Percentiles rank a stretch among this genome's conserved stretches.
Evolutionary conservation across 2,888 invertebrate genomes (phyloP).

Genomic region (Serrognathus titanus): DNA sequence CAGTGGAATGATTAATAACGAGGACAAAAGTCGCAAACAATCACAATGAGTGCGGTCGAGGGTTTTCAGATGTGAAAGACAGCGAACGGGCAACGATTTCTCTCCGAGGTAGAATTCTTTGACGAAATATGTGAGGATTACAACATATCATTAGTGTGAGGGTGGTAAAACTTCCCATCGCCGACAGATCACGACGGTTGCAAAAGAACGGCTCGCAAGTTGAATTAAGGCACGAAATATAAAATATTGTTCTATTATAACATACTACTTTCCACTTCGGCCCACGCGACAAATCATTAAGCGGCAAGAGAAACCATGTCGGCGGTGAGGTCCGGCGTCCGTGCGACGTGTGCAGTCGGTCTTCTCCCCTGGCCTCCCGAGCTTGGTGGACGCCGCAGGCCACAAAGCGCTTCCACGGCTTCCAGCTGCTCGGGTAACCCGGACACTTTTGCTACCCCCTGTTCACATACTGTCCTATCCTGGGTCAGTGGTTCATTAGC

Average conservation of each 20-base stretch:
- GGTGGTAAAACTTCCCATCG: neutral
- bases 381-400: conserved; percentile 22
- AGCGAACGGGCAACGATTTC: conserved; percentile 5
- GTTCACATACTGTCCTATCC: conserved; percentile 5
- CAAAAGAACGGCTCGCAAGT: conserved; percentile 3
- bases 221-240: conserved; percentile 18
- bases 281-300: conserved; percentile 31
- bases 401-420: conserved; percentile 18
- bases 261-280: conserved; percentile 26
- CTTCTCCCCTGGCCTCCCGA: conserved; percentile 26
- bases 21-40: conserved; percentile 22
- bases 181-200: neutral
- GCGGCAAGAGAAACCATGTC: conserved; percentile 31
- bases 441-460: conserved; percentile 5
- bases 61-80: conserved; percentile 14
- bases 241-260: conserved; percentile 26
- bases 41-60: conserved; percentile 21
- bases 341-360: conserved; percentile 28
- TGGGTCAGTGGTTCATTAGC: neutral
- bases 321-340: conserved; percentile 25
- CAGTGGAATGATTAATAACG: conserved; percentile 24
- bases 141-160: conserved; percentile 8
- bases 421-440: conserved; percentile 10
- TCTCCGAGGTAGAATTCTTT: conserved; percentile 8
- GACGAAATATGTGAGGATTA: conserved; percentile 4